Evolutionary conservation across 2,888 invertebrate genomes (phyloP), one percentile per base, ranked within the genome.

Genomic region (Pemphredon lugubris): DNA sequence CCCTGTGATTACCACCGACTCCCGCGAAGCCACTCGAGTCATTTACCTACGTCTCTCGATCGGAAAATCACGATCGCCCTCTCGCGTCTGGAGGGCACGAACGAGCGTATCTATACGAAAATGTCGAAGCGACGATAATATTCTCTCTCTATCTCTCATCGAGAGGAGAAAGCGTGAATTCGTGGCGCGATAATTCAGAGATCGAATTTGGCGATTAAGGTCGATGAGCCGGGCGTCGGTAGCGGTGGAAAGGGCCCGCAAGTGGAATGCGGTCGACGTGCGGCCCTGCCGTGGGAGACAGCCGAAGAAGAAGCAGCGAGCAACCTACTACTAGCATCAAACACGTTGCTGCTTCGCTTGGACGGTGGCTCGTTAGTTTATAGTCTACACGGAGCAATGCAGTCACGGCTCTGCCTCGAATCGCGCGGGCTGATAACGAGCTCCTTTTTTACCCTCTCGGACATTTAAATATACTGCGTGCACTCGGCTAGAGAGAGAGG

Each of bases 251-350:
- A 79, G 82, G 79, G 74, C 79, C 77, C 51, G 77, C 76, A 63
- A 77, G 77, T 67, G 84, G 83, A 84, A 83, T 84, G 84, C 81
- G 77, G 72, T 76, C 77, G 79, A 79, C 77, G 74, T 68, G 77
- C 81, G 83, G 83, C 77, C 81, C 83, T 83, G 84, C 80, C 83
- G 76, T 80, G 82, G 82, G 81, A 81, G 80, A 82, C 77, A 64
- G 64, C 73, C 81, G 71, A 60, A 72, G 73, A 60, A 72, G 75
- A 75, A 51, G 51, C 32, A 51, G 47, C 40, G 57, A 61, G 71
- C n/a, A n/a, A n/a, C n/a, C n/a, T n/a, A n/a, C n/a, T n/a, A n/a
- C n/a, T n/a, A n/a, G n/a, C 47, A 51, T 59, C 68, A 78, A 42
- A 32, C 32, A 58, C 61, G 48, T 34, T 66, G 60, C 42, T 26